Base-by-base conservation (phyloP, 1,140 invertebrate species). In the Lasioglossum baleicum region DNA sequence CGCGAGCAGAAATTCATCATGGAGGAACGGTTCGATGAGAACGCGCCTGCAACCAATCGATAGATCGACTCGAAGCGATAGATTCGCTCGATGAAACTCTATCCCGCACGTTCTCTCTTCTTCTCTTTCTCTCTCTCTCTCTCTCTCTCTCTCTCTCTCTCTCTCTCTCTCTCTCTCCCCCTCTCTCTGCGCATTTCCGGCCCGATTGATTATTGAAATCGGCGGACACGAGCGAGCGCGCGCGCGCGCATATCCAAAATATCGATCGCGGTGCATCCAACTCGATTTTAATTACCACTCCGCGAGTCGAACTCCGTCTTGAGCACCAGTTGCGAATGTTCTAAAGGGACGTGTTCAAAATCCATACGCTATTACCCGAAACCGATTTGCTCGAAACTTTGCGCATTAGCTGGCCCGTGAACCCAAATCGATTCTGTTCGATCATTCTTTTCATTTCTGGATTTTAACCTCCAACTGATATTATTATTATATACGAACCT, bases 141-240 rank as follows among this genome's bases (percentile, higher is more conserved):
- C 51, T 53, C n/a, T 15, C 51, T 2, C 51, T 51, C 48, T 51
- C 48, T 53, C 51, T 53, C 51, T 53, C 51, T n/a, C n/a, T n/a
- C n/a, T n/a, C n/a, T n/a, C n/a, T 53, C 51, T 53, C 15, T 53
- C 51, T 53, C 51, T 53, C 51, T 53, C 15, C 15, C 51, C 1
- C 51, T 53, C 51, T 17, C 15, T 40, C 13, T 10, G 31, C 15
- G 31, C 61, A 64, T 64, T 64, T 64, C 61, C 61, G 61, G 35
- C 15, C 13, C 61, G 61, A 64, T 64, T 64, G 61, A 64, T 64
- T 64, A 64, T 64, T 64, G 61, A 64, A 64, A 64, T 64, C 61
- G 61, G 61, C 5, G 15, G 31, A 17, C 13, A 8, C 61, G 17
- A 8, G 56, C 17, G 56, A 7, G 7, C 7, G 61, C 7, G 31